Base-by-base conservation (phyloP, 2,888 invertebrate genomes). In the Drosophila phalerata region DNA sequence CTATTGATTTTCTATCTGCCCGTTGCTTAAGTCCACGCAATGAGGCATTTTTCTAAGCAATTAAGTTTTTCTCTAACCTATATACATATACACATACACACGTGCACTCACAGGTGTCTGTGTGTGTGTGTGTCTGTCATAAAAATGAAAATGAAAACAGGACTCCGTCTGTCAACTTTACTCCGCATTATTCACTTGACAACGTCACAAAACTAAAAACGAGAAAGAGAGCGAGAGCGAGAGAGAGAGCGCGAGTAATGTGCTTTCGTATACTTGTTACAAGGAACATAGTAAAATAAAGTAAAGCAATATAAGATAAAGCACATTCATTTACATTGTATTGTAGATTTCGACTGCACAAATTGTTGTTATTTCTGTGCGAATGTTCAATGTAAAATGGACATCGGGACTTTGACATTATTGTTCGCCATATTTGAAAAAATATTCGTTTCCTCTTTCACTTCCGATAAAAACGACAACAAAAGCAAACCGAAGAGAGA, bases 1-100 rank as follows among this genome's bases (percentile, higher is more conserved):
- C 52, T 83, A 85, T 83, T 83, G 83, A 83, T 83, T 83, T 82
- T 76, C 82, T 69, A 55, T 63, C 57, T 62, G 55, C 70, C 63
- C 68, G 58, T 62, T 64, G 37, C 28, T 49, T 22, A 15, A 17
- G 42, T 19, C 60, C 47, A 15, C 11, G 11, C 15, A 58, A 47
- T 56, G 56, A 30, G 57, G 40, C 51, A 69, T n/a, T 68, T 77
- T 69, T 64, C 53, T 49, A 22, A 55, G 64, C 72, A 79, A 75
- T 80, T 85, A 83, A 78, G 65, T 69, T 70, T 64, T 69, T 70
- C 78, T 76, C 73, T 76, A 83, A 66, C 81, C 76, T 63, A 62
- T 62, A 65, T 52, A 70, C 47, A 45, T 62, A 47, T 22, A 56
- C 40, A 43, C 11, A 38, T 22, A 28, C 28, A 8, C 8, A 28